Base-by-base conservation (phyloP, 53 echinoderm and acorn worm species). In the Temnopleurus reevesii region DNA sequence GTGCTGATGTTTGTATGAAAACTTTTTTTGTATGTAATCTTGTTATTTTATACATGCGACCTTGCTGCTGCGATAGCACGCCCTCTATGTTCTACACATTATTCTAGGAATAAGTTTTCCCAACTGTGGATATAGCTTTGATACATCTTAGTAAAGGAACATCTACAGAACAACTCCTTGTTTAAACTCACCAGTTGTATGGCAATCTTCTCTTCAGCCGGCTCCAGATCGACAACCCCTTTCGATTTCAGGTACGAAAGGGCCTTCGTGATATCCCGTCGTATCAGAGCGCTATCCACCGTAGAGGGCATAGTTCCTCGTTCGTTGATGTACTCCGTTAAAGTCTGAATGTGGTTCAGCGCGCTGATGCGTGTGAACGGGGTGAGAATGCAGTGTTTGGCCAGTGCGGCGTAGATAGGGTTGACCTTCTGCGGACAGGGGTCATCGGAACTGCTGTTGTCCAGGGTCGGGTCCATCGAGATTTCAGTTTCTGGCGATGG, bases 271-370 rank as follows among this genome's bases (percentile, higher is more conserved):
- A 85, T 46, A 46, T 85, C 86, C 4, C 86, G 86, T 21, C 86
- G 21, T 8, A 85, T 85, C 45, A 85, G 86, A 61, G 86, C 86
- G 61, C 86, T 85, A 28, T 85, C 86, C 61, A 85, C 86, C 36
- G 27, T 25, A 8, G 60, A 45, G 12, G 86, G 86, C 86, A 85
- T 85, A 5, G 38, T 53, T 4, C 86, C 61, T 0, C 86, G 86
- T 26, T 60, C 33, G 29, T 85, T 43, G 61, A 85, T 85, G 46
- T 85, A 85, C 46, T 85, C 86, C 2, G 86, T 85, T 9, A 85
- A 29, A 10, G 86, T 59, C 31, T 59, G 86, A 28, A 85, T 58
- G 27, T 59, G 59, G 61, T 45, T 44, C 33, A 2, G 12, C n/a
- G 45, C 41, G 10, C 24, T 7, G 2, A 53, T 18, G 28, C 60